Conservation (phyloP, 1,140 invertebrate species). For the Argopecten irradians region DNA sequence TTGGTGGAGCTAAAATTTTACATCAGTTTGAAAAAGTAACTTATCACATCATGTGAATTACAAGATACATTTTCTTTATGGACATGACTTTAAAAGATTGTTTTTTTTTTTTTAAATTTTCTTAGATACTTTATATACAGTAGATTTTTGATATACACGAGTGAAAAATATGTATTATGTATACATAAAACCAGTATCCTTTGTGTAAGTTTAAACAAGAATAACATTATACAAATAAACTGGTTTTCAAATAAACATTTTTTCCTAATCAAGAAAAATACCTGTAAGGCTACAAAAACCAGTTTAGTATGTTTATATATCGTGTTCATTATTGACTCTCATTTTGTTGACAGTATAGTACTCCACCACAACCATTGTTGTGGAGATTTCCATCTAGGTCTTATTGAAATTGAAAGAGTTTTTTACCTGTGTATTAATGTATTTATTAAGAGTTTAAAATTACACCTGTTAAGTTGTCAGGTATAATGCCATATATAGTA, state of each 20-base stretch:
- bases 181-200: no score
- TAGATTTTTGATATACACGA: no score
- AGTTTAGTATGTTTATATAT: not conserved
- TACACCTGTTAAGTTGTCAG: not conserved
- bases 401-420: not conserved
- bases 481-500: not conserved
- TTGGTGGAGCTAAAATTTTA: no score
- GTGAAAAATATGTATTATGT: no score
- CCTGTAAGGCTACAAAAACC: not conserved
- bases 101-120: no score
- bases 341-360: no score
- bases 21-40: no score
- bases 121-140: no score
- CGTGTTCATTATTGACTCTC: no score
- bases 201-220: not conserved
- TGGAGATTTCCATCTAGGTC: not conserved
- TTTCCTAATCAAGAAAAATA: not conserved
- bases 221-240: not conserved
- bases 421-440: not conserved
- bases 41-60: no score
- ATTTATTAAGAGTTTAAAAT: not conserved
- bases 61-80: no score
- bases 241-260: not conserved
- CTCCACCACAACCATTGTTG: not conserved
- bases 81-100: no score